Percentiles rank a stretch among this genome's conserved stretches.
Evolutionary conservation across 1,140 invertebrate species (phyloP).

Genomic region (Cherax destructor): DNA sequence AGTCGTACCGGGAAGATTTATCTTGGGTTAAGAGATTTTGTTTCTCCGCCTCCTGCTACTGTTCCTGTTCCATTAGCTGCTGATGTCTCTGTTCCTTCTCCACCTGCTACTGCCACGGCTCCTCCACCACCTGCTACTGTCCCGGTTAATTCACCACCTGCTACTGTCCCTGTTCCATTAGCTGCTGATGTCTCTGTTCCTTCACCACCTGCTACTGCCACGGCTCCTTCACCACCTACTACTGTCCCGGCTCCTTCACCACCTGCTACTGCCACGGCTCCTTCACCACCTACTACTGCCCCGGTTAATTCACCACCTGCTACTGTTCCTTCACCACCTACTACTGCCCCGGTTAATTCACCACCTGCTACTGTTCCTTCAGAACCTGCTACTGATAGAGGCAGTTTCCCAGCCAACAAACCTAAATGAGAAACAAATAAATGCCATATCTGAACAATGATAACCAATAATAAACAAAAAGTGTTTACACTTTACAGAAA

Average conservation of each 20-base stretch:
- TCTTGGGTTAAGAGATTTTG: neutral
- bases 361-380: neutral
- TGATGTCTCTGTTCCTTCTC: neutral
- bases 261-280: neutral
- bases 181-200: neutral
- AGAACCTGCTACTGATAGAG: too few relatives aligned
- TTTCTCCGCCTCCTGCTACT: neutral
- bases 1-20: too few relatives aligned
- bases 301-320: neutral
- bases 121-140: neutral
- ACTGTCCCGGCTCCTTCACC: neutral
- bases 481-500: too few relatives aligned
- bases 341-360: neutral
- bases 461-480: too few relatives aligned
- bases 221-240: neutral
- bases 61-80: neutral
- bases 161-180: neutral
- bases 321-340: neutral
- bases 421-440: too few relatives aligned
- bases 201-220: neutral
- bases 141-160: neutral
- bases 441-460: too few relatives aligned
- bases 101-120: neutral
- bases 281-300: neutral
- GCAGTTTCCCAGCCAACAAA: too few relatives aligned